A percentile compares a stretch with the other conserved stretches of the same genome.
These are phyloP conservation scores for Pitangus sulphuratus DNA, from an alignment of 2,797 vertebrate species.

Conservation along the genomic window DNA sequence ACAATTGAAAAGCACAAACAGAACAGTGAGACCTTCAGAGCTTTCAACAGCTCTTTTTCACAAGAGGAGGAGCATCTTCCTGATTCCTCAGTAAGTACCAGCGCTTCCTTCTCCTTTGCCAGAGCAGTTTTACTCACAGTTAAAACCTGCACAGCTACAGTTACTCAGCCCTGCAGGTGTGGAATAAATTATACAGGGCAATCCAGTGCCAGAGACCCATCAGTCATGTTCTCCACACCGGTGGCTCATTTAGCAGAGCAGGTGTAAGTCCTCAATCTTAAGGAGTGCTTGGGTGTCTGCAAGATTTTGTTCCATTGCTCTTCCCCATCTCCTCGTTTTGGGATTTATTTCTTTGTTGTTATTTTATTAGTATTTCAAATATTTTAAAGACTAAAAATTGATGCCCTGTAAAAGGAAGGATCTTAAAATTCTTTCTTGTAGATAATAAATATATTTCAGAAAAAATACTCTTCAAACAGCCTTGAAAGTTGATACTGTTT, in stretches of 20 bases:
- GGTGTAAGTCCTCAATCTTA: background rate
- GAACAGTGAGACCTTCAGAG: constrained; percentile 95
- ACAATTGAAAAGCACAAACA: constrained; percentile 96
- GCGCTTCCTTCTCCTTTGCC: background rate
- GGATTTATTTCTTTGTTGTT: background rate
- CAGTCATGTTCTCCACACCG: background rate
- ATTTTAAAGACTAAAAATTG: background rate
- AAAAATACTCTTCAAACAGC: background rate
- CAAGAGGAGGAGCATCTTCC: constrained; percentile 88
- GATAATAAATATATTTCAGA: background rate
- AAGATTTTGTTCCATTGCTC: background rate
- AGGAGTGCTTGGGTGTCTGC: background rate
- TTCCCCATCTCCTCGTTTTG: background rate
- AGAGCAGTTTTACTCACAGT: background rate
- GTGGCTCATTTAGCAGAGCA: background rate
- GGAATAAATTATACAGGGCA: background rate
- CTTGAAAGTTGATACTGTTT: background rate
- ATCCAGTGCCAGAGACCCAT: background rate
- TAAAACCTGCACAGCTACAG: background rate
- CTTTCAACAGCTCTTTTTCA: constrained; percentile 88
- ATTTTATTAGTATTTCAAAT: background rate
- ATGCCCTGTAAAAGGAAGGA: background rate
- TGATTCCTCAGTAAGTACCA: constrained; percentile 85
- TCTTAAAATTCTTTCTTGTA: background rate
- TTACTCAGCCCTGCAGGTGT: background rate